Evolutionary conservation across 2,113 vertebrate species (phyloP), one percentile per base, ranked within the genome.

Genomic region (Drymodes brunneopygia): DNA sequence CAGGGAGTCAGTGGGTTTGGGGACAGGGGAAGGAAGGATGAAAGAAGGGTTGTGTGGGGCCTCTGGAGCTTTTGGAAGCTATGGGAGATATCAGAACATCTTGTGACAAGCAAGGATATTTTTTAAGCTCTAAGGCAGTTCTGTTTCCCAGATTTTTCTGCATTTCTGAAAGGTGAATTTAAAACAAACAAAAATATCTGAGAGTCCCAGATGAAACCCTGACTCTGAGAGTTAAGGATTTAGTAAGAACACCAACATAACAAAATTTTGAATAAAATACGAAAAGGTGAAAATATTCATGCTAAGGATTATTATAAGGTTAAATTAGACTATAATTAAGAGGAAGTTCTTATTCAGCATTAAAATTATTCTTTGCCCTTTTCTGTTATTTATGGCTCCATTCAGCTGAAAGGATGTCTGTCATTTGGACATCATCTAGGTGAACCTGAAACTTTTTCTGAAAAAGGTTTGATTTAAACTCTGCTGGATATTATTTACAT

Each of bases 81-180:
- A 17, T 35, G 28, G 45, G 22, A 72, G 15, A 66, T 36, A 50
- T 2, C 24, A 66, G 77, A 69, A 87, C 7, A 27, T 58, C 79
- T 88, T 62, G 36, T 85, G 15, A 38, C n/a, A 12, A 20, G 19
- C 21, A 73, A 65, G 33, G 5, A 0, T 0, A 0, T 24, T 70
- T 81, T 75, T 82, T 44, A 70, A 35, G 16, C 61, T 87, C 24
- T 18, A 64, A 15, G 17, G 23, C 24, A 27, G 6, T 36, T 38
- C 51, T 2, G 3, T 69, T 87, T 84, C 66, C 17, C 51, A 83
- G n/a, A 24, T 87, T 86, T 81, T 47, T 33, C 25, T 75, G n/a
- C 31, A 13, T 79, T 82, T 92, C 48, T 82, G 57, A 75, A 79
- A 85, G 33, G 24, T 69, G 31, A 85, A 79, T 87, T 81, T 79